Evolutionary conservation across 2,113 vertebrate genomes (phyloP), one percentile per base, ranked within the genome.

Genomic region (Clupea harengus): DNA sequence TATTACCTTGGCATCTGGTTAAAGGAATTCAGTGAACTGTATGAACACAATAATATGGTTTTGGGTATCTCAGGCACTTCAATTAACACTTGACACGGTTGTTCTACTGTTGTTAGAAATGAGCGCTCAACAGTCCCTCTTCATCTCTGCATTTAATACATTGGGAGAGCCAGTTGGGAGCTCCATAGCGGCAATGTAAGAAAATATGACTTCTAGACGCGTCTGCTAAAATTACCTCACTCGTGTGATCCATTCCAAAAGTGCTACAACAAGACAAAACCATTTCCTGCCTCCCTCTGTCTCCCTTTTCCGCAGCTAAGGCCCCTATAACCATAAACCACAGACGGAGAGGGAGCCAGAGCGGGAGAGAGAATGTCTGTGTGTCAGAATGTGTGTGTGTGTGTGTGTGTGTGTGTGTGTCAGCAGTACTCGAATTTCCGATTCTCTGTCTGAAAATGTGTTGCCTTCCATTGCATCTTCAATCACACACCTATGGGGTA

Each of bases 251-350:
- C 60, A 87, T 88, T 91, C 88, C 54, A 82, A 89, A 72, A 92
- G 47, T 81, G 83, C 89, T 89, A 84, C 9, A 78, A 86, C 87
- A 88, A 91, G 91, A 93, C 89, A 93, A 90, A 82, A 91, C 89
- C 85, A 85, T 92, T 94, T 93, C 93, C 94, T 93, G 93, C 64
- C 64, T 28, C 8, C 4, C 91, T 90, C 90, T n/a, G n/a, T 90
- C 91, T 86, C 13, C 86, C 90, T 82, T 87, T 91, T 92, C 91
- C 91, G 86, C 83, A 92, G 89, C 89, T 84, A 83, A 87, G 81
- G 89, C 90, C 64, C 64, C 64, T 25, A 72, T 72, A 32, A 32
- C n/a, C 64, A 72, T n/a, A 92, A 93, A 92, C 92, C 89, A 90
- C 88, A 92, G 90, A 89, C 89, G 82, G 84, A 89, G 85, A 88